A percentile compares a stretch with the other conserved stretches of the same genome.
Evolutionary conservation across 30 jellyfish, hydroid and myxozoan genomes (phyloP).

Genomic region (Pelagia noctiluca): DNA sequence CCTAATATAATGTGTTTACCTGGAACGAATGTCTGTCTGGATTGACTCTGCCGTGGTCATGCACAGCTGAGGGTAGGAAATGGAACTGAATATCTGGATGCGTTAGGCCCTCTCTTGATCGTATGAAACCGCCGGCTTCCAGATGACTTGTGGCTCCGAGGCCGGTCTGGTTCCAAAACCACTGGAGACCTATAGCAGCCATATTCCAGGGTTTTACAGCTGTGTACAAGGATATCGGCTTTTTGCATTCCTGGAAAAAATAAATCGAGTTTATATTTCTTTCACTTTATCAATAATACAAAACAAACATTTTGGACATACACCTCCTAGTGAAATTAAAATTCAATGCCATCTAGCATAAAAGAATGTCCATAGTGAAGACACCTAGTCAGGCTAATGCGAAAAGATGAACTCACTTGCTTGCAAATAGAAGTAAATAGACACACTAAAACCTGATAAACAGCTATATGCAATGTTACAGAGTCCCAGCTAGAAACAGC

Average conservation of each 20-base stretch:
- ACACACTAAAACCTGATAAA: too few species aligned
- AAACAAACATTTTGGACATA: conserved; percentile 41
- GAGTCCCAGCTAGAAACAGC: too few species aligned
- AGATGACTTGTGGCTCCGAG: conserved; percentile 86
- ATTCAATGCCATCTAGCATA: too few species aligned
- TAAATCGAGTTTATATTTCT: neutral
- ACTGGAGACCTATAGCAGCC: conserved; percentile 87
- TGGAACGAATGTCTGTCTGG: conserved; percentile 96
- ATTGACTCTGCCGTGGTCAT: conserved; percentile 86
- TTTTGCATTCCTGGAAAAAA: conserved; percentile 82
- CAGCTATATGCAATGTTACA: too few species aligned
- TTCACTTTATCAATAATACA: too few species aligned
- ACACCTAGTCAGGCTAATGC: too few species aligned
- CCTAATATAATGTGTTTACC: conserved; percentile 30
- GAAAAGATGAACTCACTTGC: too few species aligned
- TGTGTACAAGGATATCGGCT: conserved; percentile 86
- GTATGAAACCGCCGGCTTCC: conserved; percentile 95
- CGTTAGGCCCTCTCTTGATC: conserved; percentile 77
- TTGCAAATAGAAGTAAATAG: too few species aligned
- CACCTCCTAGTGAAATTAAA: too few species aligned
- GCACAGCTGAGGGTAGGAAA: conserved; percentile 91
- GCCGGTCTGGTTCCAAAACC: conserved; percentile 88
- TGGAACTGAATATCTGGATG: conserved; percentile 94
- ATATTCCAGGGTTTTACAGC: conserved; percentile 84
- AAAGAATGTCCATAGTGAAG: too few species aligned